Evolutionary conservation across 2,113 vertebrate species (phyloP).

Genomic region (Pituophis catenifer): DNA sequence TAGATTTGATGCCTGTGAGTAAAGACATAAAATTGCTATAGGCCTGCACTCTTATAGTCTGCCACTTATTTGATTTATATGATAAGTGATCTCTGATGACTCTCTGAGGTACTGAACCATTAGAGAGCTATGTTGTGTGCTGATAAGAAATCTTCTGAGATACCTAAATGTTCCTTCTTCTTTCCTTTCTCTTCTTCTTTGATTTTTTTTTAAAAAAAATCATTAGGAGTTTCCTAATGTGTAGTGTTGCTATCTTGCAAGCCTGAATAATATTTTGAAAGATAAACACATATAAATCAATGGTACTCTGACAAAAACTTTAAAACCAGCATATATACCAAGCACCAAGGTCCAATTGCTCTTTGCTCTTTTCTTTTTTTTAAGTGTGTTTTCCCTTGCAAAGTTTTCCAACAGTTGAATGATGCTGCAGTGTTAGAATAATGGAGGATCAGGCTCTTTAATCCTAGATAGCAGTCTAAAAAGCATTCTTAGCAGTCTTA

Average conservation of each 20-base stretch:
- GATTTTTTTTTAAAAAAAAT: slow-evolving; percentile 28
- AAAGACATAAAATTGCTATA: slow-evolving; percentile 61
- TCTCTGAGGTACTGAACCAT: slow-evolving; percentile 68
- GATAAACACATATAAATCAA: slow-evolving; percentile 64
- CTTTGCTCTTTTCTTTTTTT: slow-evolving; percentile 25
- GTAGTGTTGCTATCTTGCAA: slow-evolving; percentile 65
- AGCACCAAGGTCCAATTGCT: slow-evolving; percentile 30
- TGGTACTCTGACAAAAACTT: slow-evolving; percentile 51
- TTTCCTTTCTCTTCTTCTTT: not conserved
- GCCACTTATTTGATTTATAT: slow-evolving; percentile 68
- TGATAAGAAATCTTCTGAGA: slow-evolving; percentile 72
- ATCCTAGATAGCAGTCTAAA: slow-evolving; percentile 40
- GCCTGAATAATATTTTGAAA: slow-evolving; percentile 66
- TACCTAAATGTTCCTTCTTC: slow-evolving; percentile 63
- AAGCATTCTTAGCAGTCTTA: too few relatives aligned
- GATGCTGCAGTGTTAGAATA: slow-evolving; percentile 30
- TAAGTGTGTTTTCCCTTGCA: slow-evolving; percentile 50
- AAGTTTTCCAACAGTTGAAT: slow-evolving; percentile 55
- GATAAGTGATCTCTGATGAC: slow-evolving; percentile 66
- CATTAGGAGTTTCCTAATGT: not conserved
- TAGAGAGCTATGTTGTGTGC: slow-evolving; percentile 64
- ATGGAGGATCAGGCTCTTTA: slow-evolving; percentile 49
- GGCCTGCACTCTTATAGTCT: slow-evolving; percentile 57
- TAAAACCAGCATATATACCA: slow-evolving; percentile 55
- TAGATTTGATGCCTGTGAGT: slow-evolving; percentile 60